phyloP scores from a whole-genome alignment of 2,113 vertebrate species.

The Myrmophylax atrothorax region DNA sequence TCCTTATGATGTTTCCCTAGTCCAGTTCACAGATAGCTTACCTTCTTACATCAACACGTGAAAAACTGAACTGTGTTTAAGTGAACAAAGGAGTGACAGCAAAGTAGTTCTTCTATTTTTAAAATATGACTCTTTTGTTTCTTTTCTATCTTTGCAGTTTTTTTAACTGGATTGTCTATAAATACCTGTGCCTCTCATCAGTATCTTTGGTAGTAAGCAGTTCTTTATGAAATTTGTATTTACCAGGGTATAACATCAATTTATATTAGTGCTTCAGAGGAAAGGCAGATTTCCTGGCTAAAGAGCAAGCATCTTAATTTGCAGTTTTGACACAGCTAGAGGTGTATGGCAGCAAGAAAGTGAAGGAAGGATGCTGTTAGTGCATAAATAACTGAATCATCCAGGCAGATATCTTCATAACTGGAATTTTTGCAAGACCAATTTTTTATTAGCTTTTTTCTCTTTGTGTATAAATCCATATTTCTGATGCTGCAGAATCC shows the following conservation, averaged over 20 bases:
- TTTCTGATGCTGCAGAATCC: background rate
- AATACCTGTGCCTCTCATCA: background rate
- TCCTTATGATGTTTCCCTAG: background rate
- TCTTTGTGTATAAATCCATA: background rate
- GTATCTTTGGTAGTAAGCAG: background rate
- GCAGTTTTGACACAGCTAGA: background rate
- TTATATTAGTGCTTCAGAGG: background rate
- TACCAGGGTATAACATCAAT: background rate
- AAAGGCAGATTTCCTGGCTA: background rate
- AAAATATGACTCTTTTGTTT: background rate
- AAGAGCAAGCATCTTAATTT: slow-evolving; percentile 1
- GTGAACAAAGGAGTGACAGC: background rate
- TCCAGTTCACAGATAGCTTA: background rate
- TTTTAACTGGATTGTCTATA: background rate
- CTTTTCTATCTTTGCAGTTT: background rate
- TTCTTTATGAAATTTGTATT: background rate
- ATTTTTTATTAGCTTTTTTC: background rate
- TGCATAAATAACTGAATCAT: background rate
- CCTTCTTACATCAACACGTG: background rate
- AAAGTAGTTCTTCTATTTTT: background rate
- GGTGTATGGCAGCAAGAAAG: background rate
- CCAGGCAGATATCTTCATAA: background rate
- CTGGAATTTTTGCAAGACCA: background rate
- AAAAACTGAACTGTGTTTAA: background rate
- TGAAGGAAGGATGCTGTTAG: background rate